These are phyloP conservation scores for Belgica antarctica DNA, from an alignment of 2,888 invertebrate species.

Conservation along the genomic window DNA sequence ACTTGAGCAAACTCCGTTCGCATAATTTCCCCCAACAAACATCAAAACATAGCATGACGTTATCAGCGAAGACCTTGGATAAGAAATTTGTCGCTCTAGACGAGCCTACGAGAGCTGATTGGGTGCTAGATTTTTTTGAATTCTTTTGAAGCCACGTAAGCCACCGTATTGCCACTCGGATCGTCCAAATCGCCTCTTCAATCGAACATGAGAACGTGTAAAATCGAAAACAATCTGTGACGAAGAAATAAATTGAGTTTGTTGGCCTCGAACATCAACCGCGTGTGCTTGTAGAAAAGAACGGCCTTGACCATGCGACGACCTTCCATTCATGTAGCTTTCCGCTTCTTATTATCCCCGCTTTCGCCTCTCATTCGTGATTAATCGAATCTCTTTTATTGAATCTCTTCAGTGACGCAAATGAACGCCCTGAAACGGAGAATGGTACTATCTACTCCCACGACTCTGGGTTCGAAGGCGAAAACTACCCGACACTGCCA, in stretches of 20 bases:
- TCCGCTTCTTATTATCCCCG: not conserved
- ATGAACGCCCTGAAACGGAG: not conserved
- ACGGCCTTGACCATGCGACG: not conserved
- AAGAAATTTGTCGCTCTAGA: too few species aligned
- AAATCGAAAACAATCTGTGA: too few species aligned
- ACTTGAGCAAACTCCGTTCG: too few species aligned
- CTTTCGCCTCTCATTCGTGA: not conserved
- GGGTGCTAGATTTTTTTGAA: too few species aligned
- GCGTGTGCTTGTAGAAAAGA: not conserved
- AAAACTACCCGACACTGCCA: constrained; percentile 57
- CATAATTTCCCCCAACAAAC: too few species aligned
- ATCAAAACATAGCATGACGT: not conserved
- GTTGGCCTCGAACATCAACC: not conserved
- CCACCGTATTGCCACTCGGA: too few species aligned
- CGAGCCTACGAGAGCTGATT: too few species aligned
- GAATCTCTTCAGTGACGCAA: constrained; percentile 15
- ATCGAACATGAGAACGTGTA: too few species aligned
- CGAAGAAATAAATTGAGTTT: too few species aligned
- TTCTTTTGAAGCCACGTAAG: too few species aligned
- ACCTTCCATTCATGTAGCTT: constrained; percentile 2
- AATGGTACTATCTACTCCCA: not conserved
- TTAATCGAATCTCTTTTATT: not conserved
- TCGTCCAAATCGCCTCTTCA: too few species aligned
- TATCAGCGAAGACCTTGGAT: too few species aligned
- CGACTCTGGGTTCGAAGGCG: constrained; percentile 62